Conservation (phyloP, 1,140 invertebrate species). For the Drosophila tani region DNA sequence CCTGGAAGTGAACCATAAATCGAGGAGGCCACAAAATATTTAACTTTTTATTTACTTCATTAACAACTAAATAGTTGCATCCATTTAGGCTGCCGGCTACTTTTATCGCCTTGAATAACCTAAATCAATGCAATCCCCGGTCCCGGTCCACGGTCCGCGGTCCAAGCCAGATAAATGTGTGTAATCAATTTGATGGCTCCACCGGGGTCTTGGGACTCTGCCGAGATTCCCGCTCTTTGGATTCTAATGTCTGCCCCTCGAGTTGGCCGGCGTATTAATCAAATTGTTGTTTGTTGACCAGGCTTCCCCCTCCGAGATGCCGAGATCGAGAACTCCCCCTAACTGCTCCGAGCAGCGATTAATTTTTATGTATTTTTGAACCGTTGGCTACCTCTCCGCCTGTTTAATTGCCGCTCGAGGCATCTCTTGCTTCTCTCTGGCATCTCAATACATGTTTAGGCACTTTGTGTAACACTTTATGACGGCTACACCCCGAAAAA, state of each 20-base stretch:
- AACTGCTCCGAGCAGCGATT: slow-evolving; percentile 44
- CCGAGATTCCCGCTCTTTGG: slow-evolving; percentile 40
- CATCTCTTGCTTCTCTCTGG: slow-evolving; percentile 36
- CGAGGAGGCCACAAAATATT: slow-evolving; percentile 54
- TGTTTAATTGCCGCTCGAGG: slow-evolving; percentile 74
- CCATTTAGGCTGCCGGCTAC: slow-evolving; percentile 40
- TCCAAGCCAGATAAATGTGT: slow-evolving; percentile 72
- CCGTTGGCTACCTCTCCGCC: slow-evolving; percentile 47
- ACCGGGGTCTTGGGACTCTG: slow-evolving; percentile 24
- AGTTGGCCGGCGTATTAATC: slow-evolving; percentile 69
- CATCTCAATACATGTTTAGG: slow-evolving; percentile 81
- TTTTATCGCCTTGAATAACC: slow-evolving; percentile 71
- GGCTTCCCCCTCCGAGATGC: background rate
- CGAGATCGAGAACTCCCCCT: background rate
- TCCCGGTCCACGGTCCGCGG: background rate
- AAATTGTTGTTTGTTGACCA: slow-evolving; percentile 65
- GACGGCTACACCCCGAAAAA: slow-evolving; percentile 65
- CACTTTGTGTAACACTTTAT: slow-evolving; percentile 82
- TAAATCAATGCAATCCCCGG: slow-evolving; percentile 71
- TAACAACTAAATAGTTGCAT: slow-evolving; percentile 80
- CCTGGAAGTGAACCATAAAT: slow-evolving; percentile 61
- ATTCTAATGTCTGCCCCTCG: slow-evolving; percentile 41
- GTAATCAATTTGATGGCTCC: slow-evolving; percentile 81
- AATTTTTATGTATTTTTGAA: slow-evolving; percentile 73
- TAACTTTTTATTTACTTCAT: slow-evolving; percentile 74